Conservation (phyloP, 2,797 vertebrate genomes). For the Scolopax bukidnonensis region DNA sequence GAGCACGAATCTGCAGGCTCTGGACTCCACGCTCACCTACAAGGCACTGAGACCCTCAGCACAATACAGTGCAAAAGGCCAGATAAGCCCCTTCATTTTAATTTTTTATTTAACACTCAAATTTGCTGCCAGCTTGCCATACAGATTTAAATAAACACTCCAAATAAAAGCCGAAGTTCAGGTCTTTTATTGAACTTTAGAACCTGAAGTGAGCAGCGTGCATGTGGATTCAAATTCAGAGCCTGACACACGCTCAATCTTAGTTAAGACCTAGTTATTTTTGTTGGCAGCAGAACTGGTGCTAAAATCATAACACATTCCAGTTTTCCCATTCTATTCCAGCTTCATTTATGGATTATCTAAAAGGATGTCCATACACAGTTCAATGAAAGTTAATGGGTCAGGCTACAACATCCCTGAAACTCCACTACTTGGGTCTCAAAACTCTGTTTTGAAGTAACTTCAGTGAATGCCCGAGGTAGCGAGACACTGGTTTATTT, state of each 20-base stretch:
- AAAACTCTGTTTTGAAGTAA: slow-evolving; percentile 29
- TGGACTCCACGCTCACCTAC: background rate
- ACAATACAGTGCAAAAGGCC: background rate
- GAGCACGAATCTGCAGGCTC: rapidly evolving
- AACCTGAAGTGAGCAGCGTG: background rate
- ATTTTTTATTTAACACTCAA: background rate
- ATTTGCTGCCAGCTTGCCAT: background rate
- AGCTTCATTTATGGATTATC: slow-evolving; percentile 70
- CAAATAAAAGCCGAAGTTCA: background rate
- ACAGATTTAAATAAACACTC: slow-evolving; percentile 31
- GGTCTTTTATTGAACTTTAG: background rate
- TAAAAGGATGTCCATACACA: slow-evolving; percentile 66
- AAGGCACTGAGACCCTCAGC: background rate
- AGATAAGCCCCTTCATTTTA: background rate
- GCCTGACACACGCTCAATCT: background rate
- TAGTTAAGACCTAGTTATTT: slow-evolving; percentile 11
- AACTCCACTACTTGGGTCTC: background rate
- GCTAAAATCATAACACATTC: slow-evolving; percentile 27
- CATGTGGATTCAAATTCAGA: background rate
- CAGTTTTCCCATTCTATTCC: slow-evolving; percentile 59
- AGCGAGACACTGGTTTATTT: slow-evolving; percentile 83
- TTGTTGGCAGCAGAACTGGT: slow-evolving; percentile 49
- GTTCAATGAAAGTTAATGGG: slow-evolving; percentile 60
- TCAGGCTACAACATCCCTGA: slow-evolving; percentile 8
- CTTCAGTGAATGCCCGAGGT: slow-evolving; percentile 64